Conservation (phyloP, 2,113 vertebrate species). For the Erpornis zantholeuca region DNA sequence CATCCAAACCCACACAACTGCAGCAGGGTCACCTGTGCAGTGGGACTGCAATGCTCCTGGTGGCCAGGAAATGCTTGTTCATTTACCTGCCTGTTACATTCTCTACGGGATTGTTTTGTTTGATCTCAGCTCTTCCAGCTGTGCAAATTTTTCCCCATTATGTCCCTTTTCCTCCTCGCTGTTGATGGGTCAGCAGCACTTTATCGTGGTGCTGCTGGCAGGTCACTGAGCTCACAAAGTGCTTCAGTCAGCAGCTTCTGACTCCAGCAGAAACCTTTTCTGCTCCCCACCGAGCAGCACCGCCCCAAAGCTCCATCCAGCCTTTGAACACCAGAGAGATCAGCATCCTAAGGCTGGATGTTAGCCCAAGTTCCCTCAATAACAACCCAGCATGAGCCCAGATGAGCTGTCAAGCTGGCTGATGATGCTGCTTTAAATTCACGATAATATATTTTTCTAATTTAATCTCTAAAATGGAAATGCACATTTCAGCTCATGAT, state of each 20-base stretch:
- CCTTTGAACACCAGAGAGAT: neutral
- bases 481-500: constrained; percentile 46
- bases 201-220: neutral
- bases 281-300: neutral
- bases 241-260: neutral
- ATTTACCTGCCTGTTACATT: neutral
- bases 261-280: neutral
- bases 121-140: neutral
- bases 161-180: neutral
- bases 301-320: neutral
- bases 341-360: neutral
- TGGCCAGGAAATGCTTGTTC: neutral
- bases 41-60: neutral
- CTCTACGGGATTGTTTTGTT: neutral
- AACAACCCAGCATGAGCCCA: neutral
- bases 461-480: constrained; percentile 62
- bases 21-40: neutral
- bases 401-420: constrained; percentile 57
- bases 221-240: neutral
- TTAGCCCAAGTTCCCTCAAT: neutral
- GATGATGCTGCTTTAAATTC: constrained; percentile 62
- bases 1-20: neutral
- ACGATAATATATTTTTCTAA: constrained; percentile 55
- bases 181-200: neutral
- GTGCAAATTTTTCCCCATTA: neutral